phyloP scores from a whole-genome alignment of 2,888 invertebrate genomes.

The Pyralis farinalis region DNA sequence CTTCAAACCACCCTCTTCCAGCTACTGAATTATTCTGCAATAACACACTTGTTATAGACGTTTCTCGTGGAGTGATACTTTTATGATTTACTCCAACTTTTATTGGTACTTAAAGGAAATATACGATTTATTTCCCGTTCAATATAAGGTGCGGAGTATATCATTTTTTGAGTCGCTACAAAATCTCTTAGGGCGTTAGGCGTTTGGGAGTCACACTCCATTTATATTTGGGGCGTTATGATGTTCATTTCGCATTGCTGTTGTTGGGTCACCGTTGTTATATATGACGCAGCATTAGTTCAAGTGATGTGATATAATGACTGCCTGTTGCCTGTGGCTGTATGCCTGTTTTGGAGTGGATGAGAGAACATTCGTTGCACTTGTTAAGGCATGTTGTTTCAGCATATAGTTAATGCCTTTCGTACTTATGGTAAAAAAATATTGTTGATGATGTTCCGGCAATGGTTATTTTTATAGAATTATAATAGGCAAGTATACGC shows the following conservation, averaged over 20 bases:
- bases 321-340: too few relatives aligned
- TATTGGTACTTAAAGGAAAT: constrained; percentile 81
- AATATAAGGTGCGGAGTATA: constrained; percentile 75
- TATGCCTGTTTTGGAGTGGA: too few relatives aligned
- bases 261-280: constrained; percentile 4
- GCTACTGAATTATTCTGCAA: constrained; percentile 79
- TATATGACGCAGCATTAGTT: constrained; percentile 9
- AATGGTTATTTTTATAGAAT: too few relatives aligned
- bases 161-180: constrained; percentile 69
- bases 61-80: constrained; percentile 78
- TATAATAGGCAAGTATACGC: too few relatives aligned
- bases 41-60: constrained; percentile 81
- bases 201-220: constrained; percentile 59
- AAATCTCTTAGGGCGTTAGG: constrained; percentile 53
- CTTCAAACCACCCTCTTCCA: constrained; percentile 65
- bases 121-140: constrained; percentile 78
- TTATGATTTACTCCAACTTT: constrained; percentile 81
- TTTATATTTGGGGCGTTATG: constrained; percentile 33
- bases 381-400: too few relatives aligned
- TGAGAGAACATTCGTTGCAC: too few relatives aligned
- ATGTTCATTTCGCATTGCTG: constrained; percentile 2
- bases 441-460: too few relatives aligned
- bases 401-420: too few relatives aligned
- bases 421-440: too few relatives aligned
- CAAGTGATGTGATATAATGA: background rate